Evolutionary conservation across 2,888 invertebrate genomes (phyloP), one percentile per base, ranked within the genome.

Genomic region (Tanytarsus gracilentus): DNA sequence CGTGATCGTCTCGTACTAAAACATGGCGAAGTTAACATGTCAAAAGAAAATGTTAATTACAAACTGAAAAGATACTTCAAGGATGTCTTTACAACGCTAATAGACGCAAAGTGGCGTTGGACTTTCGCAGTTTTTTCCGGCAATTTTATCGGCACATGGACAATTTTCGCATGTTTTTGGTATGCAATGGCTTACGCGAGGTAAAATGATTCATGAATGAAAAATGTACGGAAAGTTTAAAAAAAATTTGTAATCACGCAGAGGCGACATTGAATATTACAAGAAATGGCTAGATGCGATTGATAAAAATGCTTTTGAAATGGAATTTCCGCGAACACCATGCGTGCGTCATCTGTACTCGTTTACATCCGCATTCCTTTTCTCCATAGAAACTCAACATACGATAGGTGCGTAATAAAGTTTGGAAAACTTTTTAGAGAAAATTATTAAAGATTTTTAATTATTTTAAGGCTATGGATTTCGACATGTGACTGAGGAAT

Each of bases 341-440:
- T 94, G 94, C 70, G 82, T 94, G 44, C 79, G 79, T 63, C 86
- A 88, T 68, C 83, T 94, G 63, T 75, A 80, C 68, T 84, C 85
- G 64, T 93, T 94, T 73, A 85, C 88, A 1, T 88, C 92, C 30
- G 89, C 91, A 65, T 88, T 93, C 73, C 79, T 94, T 62, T 94
- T 91, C 79, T 89, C 89, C 71, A 85, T 94, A 68, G 94, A 94
- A 76, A 93, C 92, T 0, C 93, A 94, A 70, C 91, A 91, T 71
- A 92, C 91, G 4, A 91, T 91, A 63, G 92, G 91, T 55, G 11
- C 18, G 21, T 1, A 4, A 4, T 21, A 8, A 7, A 7, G 2
- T 8, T 40, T 3, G 30, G n/a, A n/a, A 3, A 11, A 5, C 9
- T 30, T 9, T 30, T 3, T 30, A 30, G 30, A 30, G 7, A 18